These are phyloP conservation scores for Danio jaintianensis DNA, from an alignment of 2,797 vertebrate species.

Conservation along the genomic window DNA sequence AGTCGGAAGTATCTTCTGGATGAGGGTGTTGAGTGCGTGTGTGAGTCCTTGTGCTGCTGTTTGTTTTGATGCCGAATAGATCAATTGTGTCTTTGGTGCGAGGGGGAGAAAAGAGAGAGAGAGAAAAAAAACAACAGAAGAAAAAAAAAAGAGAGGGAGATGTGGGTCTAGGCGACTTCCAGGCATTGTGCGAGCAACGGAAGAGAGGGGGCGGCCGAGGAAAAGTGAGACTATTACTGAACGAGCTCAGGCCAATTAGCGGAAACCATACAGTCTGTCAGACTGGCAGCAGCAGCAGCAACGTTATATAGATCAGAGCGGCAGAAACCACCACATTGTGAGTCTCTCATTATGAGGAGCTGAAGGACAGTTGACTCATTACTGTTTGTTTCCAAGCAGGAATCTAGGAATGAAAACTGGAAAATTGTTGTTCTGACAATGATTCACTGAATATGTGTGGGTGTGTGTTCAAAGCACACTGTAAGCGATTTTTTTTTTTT, in stretches of 20 bases:
- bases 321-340: background rate
- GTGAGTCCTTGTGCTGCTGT: constrained; percentile 72
- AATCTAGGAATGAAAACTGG: background rate
- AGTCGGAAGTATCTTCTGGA: constrained; percentile 70
- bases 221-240: constrained; percentile 86
- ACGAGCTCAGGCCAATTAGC: constrained; percentile 77
- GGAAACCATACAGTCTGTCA: constrained; percentile 79
- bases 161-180: constrained; percentile 84
- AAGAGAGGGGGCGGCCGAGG: constrained; percentile 77
- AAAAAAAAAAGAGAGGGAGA: constrained; percentile 79
- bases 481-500: no score
- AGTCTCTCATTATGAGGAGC: no score
- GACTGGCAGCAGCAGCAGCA: constrained; percentile 71
- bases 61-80: constrained; percentile 74
- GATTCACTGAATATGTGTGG: background rate
- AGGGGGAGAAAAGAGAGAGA: constrained; percentile 54
- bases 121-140: constrained; percentile 71
- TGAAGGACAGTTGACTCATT: background rate
- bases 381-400: background rate
- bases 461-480: no score
- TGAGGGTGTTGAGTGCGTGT: constrained; percentile 62
- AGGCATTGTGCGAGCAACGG: constrained; percentile 84
- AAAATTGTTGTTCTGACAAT: constrained; percentile 1
- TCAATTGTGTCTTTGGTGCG: constrained; percentile 71
- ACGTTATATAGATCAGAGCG: constrained; percentile 48